Evolutionary conservation across 2,113 vertebrate genomes (phyloP).

Genomic region (Scophthalmus maximus): DNA sequence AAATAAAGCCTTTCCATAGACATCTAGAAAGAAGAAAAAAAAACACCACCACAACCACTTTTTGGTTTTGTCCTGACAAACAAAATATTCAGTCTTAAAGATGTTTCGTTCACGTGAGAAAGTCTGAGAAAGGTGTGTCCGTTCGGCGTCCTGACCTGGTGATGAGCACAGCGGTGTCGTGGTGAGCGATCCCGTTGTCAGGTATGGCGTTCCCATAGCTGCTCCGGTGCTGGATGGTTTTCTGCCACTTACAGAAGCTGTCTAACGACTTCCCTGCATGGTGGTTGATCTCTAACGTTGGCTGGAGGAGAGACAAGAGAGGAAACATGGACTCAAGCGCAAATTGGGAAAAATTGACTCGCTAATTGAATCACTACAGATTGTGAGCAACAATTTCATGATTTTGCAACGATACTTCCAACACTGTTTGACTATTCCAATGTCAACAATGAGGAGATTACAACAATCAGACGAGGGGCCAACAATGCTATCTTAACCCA

Average conservation of each 20-base stretch:
- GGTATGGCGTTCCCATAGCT: constrained; percentile 96
- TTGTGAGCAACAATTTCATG: background rate
- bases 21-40: too few species aligned
- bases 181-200: constrained; percentile 95
- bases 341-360: background rate
- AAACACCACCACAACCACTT: too few species aligned
- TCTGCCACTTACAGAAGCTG: constrained; percentile 99
- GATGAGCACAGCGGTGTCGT: constrained; percentile 96
- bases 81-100: too few species aligned
- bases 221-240: constrained; percentile 93
- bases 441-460: constrained; percentile 5
- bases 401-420: background rate
- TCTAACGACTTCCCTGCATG: constrained; percentile 97
- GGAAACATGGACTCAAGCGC: background rate
- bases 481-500: constrained; percentile 22
- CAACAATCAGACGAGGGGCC: constrained; percentile 4
- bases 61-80: too few species aligned
- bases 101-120: too few species aligned
- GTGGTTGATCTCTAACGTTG: constrained; percentile 96
- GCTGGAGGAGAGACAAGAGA: constrained; percentile 79
- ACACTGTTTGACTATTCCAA: background rate
- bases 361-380: background rate
- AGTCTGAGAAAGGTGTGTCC: too few species aligned
- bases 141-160: constrained; percentile 86
- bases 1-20: too few species aligned